Percentiles rank a stretch among this genome's conserved stretches.
Evolutionary conservation across 2,113 vertebrate genomes (phyloP).

Genomic region (Chunga burmeisteri): DNA sequence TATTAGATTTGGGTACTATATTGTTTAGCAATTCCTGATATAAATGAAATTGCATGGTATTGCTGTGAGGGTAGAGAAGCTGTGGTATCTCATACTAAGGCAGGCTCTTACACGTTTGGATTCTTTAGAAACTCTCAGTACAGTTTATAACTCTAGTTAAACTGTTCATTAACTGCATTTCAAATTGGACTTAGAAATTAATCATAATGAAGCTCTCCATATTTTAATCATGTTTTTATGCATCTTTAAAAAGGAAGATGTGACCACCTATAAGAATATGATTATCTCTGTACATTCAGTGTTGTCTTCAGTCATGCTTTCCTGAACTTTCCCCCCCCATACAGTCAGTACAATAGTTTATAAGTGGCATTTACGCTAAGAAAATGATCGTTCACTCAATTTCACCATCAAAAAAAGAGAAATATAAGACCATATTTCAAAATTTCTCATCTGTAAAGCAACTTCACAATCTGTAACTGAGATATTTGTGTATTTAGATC

Average conservation of each 20-base stretch:
- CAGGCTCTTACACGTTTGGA: neutral
- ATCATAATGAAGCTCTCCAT: neutral
- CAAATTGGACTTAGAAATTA: neutral
- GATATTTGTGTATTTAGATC: neutral
- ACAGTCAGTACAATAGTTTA: neutral
- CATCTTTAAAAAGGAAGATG: neutral
- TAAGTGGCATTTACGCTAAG: neutral
- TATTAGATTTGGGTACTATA: neutral
- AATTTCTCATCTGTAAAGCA: neutral
- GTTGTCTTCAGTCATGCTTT: neutral
- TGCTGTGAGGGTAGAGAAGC: neutral
- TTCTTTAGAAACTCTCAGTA: neutral
- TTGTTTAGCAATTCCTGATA: neutral
- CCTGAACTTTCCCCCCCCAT: neutral
- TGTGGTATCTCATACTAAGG: neutral
- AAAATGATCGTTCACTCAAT: neutral
- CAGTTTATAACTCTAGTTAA: neutral
- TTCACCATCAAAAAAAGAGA: neutral
- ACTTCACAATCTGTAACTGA: neutral
- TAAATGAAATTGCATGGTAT: neutral
- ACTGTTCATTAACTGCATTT: neutral
- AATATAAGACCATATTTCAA: neutral
- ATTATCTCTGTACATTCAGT: neutral
- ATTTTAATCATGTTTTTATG: neutral
- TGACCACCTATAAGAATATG: neutral